phyloP scores from a whole-genome alignment of 1,140 invertebrate species.

The Atta colombica region DNA sequence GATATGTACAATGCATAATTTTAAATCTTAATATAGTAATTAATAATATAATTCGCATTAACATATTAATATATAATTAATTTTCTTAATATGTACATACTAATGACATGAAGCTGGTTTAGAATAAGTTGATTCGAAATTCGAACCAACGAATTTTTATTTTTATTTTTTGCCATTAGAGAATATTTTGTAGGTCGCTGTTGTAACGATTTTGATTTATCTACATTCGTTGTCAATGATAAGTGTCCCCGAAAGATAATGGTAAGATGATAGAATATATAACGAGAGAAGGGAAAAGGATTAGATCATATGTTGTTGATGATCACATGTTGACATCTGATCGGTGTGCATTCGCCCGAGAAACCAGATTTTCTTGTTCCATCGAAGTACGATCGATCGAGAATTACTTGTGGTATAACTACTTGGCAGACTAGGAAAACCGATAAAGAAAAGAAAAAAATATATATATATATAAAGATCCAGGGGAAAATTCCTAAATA shows the following conservation, averaged over 20 bases:
- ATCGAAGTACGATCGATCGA: conserved; percentile 40
- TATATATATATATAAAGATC: neutral
- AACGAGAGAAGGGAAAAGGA: neutral
- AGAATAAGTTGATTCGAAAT: neutral
- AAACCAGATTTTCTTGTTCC: conserved; percentile 51
- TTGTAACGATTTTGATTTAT: neutral
- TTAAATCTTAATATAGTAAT: neutral
- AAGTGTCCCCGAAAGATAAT: conserved; percentile 24
- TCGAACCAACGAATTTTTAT: neutral
- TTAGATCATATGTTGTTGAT: conserved; percentile 11
- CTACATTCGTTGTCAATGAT: neutral
- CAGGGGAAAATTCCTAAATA: neutral
- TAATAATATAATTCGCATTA: too few relatives aligned
- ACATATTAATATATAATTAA: too few relatives aligned
- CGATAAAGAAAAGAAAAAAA: neutral
- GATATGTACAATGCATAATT: neutral
- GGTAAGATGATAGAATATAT: neutral
- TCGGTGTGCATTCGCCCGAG: conserved; percentile 49
- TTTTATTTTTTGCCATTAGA: neutral
- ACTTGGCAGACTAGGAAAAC: neutral
- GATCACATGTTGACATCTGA: conserved; percentile 63
- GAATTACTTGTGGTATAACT: conserved; percentile 30
- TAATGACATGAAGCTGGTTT: too few relatives aligned
- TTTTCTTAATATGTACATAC: too few relatives aligned
- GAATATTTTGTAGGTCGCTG: neutral